A percentile compares a stretch with the other conserved stretches of the same genome.
These are phyloP conservation scores for Lampris incognitus DNA, from an alignment of 2,113 vertebrate genomes.

Conservation along the genomic window DNA sequence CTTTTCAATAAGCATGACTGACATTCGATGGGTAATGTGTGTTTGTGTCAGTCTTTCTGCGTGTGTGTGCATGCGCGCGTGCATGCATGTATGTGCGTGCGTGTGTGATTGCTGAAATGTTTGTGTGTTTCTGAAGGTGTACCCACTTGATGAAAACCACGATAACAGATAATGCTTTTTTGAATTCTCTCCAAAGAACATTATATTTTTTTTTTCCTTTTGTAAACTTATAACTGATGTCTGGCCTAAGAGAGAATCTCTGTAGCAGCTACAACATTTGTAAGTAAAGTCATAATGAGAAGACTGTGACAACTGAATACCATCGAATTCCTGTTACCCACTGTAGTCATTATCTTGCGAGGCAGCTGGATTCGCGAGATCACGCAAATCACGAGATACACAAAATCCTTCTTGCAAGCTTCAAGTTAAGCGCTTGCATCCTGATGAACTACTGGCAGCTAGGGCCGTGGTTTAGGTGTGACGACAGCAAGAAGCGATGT, in stretches of 20 bases:
- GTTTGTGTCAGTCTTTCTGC: not conserved
- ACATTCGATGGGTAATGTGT: not conserved
- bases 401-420: no score
- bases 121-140: not conserved
- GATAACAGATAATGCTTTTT: not conserved
- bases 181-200: not conserved
- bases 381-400: no score
- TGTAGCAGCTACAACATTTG: not conserved
- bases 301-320: not conserved
- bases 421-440: no score
- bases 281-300: not conserved
- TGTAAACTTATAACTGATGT: not conserved
- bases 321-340: not conserved
- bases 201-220: not conserved
- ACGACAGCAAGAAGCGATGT: no score
- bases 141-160: not conserved
- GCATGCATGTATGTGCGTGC: not conserved
- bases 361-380: no score
- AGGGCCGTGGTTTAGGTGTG: no score
- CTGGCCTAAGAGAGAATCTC: not conserved
- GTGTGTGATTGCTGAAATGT: not conserved
- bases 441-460: no score
- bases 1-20: not conserved
- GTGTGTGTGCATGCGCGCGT: not conserved
- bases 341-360: no score